phyloP scores from a whole-genome alignment of 2,888 invertebrate species.

The Camptogramma bilineatum region DNA sequence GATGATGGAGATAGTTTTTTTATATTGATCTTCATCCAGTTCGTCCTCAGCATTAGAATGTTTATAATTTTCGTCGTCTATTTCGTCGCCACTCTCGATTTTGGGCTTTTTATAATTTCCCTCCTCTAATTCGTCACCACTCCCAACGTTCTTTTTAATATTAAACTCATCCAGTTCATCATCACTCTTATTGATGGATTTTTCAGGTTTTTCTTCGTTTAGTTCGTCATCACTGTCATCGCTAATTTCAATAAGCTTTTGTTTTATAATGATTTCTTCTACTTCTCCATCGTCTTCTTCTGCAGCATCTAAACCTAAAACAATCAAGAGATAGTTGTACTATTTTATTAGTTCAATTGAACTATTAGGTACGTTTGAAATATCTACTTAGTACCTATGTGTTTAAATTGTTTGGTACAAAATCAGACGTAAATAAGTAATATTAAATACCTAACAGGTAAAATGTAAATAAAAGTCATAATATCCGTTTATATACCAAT shows the following conservation, averaged over 20 bases:
- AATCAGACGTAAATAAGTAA: too few relatives aligned
- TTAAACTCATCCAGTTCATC: conserved; percentile 1
- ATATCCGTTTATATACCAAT: too few relatives aligned
- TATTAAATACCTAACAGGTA: too few relatives aligned
- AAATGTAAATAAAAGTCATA: too few relatives aligned
- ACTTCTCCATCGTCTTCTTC: conserved; percentile 14
- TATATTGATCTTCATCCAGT: conserved; percentile 14
- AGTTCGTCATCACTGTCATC: conserved; percentile 20
- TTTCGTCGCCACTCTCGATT: background rate
- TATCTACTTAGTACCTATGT: too few relatives aligned
- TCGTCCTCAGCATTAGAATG: background rate
- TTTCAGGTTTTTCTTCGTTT: background rate
- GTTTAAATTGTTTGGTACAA: too few relatives aligned
- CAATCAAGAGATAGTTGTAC: background rate
- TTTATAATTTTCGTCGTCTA: background rate
- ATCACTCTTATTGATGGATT: background rate
- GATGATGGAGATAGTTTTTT: conserved; percentile 21
- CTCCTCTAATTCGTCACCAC: background rate
- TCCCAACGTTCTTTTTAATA: background rate
- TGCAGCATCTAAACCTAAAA: conserved; percentile 5
- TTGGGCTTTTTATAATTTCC: background rate
- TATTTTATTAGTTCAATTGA: background rate
- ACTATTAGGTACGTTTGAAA: too few relatives aligned
- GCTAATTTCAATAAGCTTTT: conserved; percentile 32
- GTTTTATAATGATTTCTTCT: conserved; percentile 23